These are phyloP conservation scores for Ophonus ardosiacus DNA, from an alignment of 2,888 invertebrate genomes.

Conservation along the genomic window DNA sequence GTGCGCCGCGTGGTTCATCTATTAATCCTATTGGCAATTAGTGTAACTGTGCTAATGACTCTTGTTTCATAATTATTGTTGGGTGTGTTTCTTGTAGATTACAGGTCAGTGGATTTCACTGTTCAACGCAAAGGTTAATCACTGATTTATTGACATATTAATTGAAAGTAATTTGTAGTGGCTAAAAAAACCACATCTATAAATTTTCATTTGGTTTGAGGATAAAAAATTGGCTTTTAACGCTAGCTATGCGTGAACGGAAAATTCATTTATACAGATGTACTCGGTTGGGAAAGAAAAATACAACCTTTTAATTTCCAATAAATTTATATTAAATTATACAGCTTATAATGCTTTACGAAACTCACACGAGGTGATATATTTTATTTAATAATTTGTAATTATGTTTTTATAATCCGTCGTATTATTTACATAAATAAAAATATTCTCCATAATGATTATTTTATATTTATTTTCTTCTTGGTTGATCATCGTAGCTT, in stretches of 20 bases:
- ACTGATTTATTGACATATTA: conserved; percentile 31
- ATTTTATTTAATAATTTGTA: no score
- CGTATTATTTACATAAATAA: no score
- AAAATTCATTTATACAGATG: neutral
- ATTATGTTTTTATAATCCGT: no score
- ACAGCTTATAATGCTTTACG: no score
- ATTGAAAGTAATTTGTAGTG: conserved; percentile 19
- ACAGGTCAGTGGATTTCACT: conserved; percentile 36
- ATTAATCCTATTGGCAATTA: conserved; percentile 27
- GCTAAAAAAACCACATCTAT: conserved; percentile 17
- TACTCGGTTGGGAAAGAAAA: neutral
- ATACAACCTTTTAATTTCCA: neutral
- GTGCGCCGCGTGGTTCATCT: neutral
- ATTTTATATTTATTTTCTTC: no score
- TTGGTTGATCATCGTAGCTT: no score
- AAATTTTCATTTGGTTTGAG: conserved; percentile 15
- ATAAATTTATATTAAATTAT: no score
- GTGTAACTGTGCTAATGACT: conserved; percentile 40
- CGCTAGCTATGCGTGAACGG: neutral
- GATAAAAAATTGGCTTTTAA: neutral
- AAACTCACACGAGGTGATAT: no score
- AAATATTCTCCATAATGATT: no score
- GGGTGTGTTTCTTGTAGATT: conserved; percentile 55
- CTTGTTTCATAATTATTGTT: conserved; percentile 50
- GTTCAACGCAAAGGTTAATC: conserved; percentile 29